Conservation (phyloP, 2,888 invertebrate species). For the Allacma fusca region DNA sequence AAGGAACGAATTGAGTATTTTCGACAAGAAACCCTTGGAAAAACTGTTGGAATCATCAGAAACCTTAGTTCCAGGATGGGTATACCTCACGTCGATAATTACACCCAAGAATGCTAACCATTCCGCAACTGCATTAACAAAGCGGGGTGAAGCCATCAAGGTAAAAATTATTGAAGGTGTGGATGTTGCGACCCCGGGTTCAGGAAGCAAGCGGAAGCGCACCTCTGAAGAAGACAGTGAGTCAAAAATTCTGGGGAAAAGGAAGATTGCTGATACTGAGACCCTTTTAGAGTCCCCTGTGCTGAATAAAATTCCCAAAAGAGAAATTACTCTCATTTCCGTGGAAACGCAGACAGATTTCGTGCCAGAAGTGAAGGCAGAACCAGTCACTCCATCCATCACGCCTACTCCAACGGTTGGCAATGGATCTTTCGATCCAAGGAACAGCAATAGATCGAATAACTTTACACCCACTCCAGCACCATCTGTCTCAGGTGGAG, state of each 20-base stretch:
- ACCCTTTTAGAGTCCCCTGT: neutral
- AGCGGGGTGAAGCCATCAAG: slow-evolving; percentile 25
- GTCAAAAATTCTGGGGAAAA: neutral
- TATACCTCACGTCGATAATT: slow-evolving; percentile 16
- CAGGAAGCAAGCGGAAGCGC: slow-evolving; percentile 2
- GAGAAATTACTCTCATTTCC: neutral
- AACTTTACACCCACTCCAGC: neutral
- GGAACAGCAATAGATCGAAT: neutral
- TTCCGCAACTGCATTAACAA: neutral
- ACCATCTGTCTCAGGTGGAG: neutral
- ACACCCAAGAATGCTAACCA: slow-evolving; percentile 24
- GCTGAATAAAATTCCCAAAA: neutral
- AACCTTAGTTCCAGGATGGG: slow-evolving; percentile 25
- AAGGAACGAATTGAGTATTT: neutral
- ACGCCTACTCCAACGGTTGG: neutral
- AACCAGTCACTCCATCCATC: neutral
- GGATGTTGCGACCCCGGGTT: neutral
- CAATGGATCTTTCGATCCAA: no score
- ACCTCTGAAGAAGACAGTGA: neutral
- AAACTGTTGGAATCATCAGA: neutral
- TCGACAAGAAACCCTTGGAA: slow-evolving; percentile 18
- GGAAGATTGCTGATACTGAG: neutral
- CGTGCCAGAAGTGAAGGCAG: neutral
- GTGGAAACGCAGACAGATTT: neutral
- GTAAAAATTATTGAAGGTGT: slow-evolving; percentile 19